Evolutionary conservation across 1,140 invertebrate species (phyloP), one percentile per base, ranked within the genome.

Genomic region (Bombus sibiricus): DNA sequence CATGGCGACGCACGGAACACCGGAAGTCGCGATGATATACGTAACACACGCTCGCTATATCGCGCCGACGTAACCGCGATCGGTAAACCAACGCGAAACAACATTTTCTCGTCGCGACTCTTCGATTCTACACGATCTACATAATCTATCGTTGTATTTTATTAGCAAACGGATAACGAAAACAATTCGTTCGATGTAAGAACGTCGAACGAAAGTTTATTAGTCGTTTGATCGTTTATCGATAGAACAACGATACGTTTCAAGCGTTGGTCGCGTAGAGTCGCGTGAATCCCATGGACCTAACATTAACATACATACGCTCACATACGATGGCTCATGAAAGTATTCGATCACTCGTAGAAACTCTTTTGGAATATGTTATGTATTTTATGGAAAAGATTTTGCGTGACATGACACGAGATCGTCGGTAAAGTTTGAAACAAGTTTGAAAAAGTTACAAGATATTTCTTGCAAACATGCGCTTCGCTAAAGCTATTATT

Each of bases 1-100:
- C 8, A 68, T 22, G 15, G 15, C 64, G 64, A 34, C 8, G 15
- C 32, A 15, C 25, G 37, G 32, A n/a, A 72, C 64, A 2, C 68
- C 53, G 80, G 80, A 81, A 81, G 15, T n/a, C 76, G 32, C 39
- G 39, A 62, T 43, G 4, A 32, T 66, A 66, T 18, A 66, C 64
- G 32, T 66, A 66, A 66, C 13, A 13, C n/a, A n/a, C n/a, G 62
- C 6, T 22, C 32, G n/a, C 15, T 66, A 18, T 34, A 34, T 66
- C 15, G 32, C 32, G 64, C 15, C n/a, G 62, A 13, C n/a, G n/a
- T 13, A 64, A 32, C n/a, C 62, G 47, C 13, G n/a, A 64, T 32
- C 62, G n/a, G 15, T 66, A 6, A 66, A n/a, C 28, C 59, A n/a
- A 62, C 59, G 59, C 12, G 59, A 62, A n/a, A 13, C 4, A 12